phyloP scores from a whole-genome alignment of 2,113 vertebrate genomes.

The Tetraodon nigroviridis region DNA sequence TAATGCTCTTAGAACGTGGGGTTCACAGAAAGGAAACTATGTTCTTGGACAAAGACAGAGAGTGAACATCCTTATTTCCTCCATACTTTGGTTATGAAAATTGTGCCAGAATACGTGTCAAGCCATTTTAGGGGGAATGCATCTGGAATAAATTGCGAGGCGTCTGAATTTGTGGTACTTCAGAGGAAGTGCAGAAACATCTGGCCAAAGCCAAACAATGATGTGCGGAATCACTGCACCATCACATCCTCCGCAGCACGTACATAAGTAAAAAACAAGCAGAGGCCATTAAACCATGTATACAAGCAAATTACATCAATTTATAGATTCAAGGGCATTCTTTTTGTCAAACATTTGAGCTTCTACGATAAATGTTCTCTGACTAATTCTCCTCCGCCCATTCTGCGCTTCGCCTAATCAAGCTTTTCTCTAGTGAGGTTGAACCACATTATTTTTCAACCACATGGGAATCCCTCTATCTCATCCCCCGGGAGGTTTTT shows the following conservation, averaged over 20 bases:
- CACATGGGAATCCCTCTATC: constrained; percentile 45
- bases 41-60: constrained; percentile 14
- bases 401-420: constrained; percentile 1
- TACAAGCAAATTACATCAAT: constrained; percentile 8
- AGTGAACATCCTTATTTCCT: constrained; percentile 6
- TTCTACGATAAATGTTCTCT: constrained; percentile 42
- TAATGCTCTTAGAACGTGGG: neutral
- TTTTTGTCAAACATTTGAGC: constrained; percentile 49
- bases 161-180: constrained; percentile 29
- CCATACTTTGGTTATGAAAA: constrained; percentile 1
- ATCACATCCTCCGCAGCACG: constrained; percentile 40
- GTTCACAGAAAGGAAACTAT: neutral
- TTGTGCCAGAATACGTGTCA: constrained; percentile 2
- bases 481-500: constrained; percentile 20
- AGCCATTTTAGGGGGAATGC: constrained; percentile 23
- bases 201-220: constrained; percentile 39
- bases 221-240: constrained; percentile 40
- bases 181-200: constrained; percentile 36
- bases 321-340: constrained; percentile 18
- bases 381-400: constrained; percentile 23
- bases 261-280: constrained; percentile 41
- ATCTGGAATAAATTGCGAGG: constrained; percentile 34
- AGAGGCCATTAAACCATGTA: constrained; percentile 11
- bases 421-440: constrained; percentile 32
- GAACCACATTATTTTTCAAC: constrained; percentile 48